A percentile compares a stretch with the other conserved stretches of the same genome.
Conservation (phyloP, 2,888 invertebrate species). For the Andricus quercusramuli region DNA sequence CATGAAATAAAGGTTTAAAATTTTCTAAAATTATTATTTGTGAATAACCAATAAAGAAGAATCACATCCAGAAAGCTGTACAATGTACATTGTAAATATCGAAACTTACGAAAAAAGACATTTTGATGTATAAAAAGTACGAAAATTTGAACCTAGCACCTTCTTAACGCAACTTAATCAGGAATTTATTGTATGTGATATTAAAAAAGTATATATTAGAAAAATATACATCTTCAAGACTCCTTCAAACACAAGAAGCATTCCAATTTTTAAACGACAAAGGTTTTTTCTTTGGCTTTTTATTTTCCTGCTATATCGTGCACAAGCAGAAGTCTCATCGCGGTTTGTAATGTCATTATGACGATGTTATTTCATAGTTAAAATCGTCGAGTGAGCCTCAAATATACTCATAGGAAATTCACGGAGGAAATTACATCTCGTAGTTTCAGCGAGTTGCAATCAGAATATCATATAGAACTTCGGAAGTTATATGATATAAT, state of each 20-base stretch:
- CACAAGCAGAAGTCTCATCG: not conserved
- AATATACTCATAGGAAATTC: constrained; percentile 20
- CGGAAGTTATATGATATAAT: constrained; percentile 5
- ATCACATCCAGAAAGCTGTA: no score
- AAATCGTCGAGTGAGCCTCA: constrained; percentile 20
- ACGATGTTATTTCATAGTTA: constrained; percentile 12
- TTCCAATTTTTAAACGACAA: not conserved
- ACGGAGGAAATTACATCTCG: constrained; percentile 22
- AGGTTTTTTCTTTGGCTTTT: not conserved
- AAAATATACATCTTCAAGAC: not conserved
- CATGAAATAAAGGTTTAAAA: no score
- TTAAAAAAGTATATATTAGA: not conserved
- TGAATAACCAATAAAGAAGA: no score
- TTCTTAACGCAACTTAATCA: not conserved
- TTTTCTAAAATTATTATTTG: no score
- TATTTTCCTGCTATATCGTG: not conserved
- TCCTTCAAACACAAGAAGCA: not conserved
- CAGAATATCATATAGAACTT: constrained; percentile 23
- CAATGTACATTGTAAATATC: no score
- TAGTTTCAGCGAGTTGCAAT: constrained; percentile 12
- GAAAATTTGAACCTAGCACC: not conserved
- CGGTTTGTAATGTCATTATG: constrained; percentile 11
- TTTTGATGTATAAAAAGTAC: not conserved
- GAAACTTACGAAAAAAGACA: not conserved
- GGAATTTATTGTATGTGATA: not conserved